Percentiles rank a stretch among this genome's conserved stretches.
phyloP scores from a whole-genome alignment of 2,113 vertebrate species.

The Notechis scutatus region DNA sequence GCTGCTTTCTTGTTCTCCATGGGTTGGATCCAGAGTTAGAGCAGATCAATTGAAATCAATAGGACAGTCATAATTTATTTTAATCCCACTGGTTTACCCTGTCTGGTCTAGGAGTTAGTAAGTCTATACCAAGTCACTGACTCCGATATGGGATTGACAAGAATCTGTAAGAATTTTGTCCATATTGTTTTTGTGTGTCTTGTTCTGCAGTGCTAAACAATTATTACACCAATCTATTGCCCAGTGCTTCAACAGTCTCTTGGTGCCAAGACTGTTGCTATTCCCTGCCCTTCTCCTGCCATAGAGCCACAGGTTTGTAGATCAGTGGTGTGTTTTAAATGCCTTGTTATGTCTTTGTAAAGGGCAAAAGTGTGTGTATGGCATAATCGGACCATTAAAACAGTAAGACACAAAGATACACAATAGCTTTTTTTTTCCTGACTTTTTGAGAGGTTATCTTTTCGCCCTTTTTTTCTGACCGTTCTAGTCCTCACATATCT shows the following conservation, averaged over 20 bases:
- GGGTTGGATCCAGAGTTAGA: background rate
- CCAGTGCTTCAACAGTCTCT: background rate
- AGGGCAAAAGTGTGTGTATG: background rate
- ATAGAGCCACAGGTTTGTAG: background rate
- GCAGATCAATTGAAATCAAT: background rate
- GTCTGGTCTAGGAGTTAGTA: background rate
- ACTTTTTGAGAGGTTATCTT: background rate
- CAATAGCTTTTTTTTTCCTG: background rate
- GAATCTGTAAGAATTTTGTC: background rate
- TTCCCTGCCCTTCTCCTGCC: background rate
- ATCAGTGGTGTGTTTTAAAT: background rate
- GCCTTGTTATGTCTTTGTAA: background rate
- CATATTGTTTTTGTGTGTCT: background rate
- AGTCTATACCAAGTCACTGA: background rate
- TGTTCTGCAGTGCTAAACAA: background rate
- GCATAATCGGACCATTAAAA: background rate
- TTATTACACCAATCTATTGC: background rate
- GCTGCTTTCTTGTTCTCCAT: background rate
- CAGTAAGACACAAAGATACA: background rate
- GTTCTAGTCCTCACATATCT: background rate
- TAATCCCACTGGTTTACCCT: background rate
- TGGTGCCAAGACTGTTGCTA: background rate
- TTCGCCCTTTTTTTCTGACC: background rate
- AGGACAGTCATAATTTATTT: background rate
- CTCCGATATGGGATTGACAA: background rate